Percentiles rank a stretch among this genome's conserved stretches.
Evolutionary conservation across 2,888 invertebrate genomes (phyloP).

Genomic region (Hyposoter dolosus): DNA sequence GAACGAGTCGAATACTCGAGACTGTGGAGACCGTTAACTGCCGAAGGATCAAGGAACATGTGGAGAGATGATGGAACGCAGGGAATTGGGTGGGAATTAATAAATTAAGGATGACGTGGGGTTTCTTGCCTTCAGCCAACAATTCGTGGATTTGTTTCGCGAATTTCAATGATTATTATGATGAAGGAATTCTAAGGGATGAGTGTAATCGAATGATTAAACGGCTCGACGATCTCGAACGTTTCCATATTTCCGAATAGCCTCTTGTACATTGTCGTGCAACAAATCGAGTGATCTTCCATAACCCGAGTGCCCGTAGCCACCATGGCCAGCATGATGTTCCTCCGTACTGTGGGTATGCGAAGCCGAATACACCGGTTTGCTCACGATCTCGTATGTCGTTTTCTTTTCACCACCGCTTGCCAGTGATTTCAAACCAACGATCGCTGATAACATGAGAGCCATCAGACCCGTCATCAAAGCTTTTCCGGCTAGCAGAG

Average conservation of each 20-base stretch:
- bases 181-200: not conserved
- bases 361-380: constrained; percentile 91
- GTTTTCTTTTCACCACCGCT: constrained; percentile 88
- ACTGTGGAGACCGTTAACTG: not conserved
- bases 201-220: constrained; percentile 55
- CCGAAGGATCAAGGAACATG: constrained; percentile 24
- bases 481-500: constrained; percentile 93
- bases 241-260: constrained; percentile 82
- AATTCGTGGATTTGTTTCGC: not conserved
- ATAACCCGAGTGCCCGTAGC: constrained; percentile 86
- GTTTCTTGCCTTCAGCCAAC: not conserved
- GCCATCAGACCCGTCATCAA: constrained; percentile 93
- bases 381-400: constrained; percentile 94
- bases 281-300: constrained; percentile 86
- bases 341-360: constrained; percentile 89
- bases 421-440: constrained; percentile 91
- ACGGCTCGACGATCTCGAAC: constrained; percentile 81
- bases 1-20: not conserved
- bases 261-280: constrained; percentile 81
- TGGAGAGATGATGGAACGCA: not conserved
- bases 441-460: constrained; percentile 90
- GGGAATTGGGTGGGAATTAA: constrained; percentile 19
- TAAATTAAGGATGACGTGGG: constrained; percentile 36
- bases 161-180: not conserved
- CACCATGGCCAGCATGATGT: constrained; percentile 87